Evolutionary conservation across 2,888 invertebrate species (phyloP), one percentile per base, ranked within the genome.

Genomic region (Bombylius major): DNA sequence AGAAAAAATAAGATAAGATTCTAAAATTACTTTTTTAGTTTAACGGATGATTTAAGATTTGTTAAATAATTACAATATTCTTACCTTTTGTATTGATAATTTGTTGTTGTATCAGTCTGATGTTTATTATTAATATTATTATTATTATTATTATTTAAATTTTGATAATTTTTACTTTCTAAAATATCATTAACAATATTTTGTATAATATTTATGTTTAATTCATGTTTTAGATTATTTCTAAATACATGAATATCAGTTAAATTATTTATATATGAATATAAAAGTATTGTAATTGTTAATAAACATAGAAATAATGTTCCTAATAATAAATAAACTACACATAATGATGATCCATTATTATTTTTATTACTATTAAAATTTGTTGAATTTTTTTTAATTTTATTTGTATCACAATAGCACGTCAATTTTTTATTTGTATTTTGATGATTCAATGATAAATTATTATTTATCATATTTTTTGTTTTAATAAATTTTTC

Each of bases 291-390:
- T 14, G 69, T 61, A 14, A 71, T 63, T 34, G 68, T 65, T 53
- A 67, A 68, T 58, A 71, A 56, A 56, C 68, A 66, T 4, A 70
- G 60, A 36, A 70, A 65, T 14, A 69, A 62, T 7, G 68, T 65
- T 11, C 68, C 69, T 58, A 71, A 58, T 56, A 69, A 68, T 14
- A 69, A 63, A 56, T 71, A 71, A 45, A 71, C 65, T 36, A 61
- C 56, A 49, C 54, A 56, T 50, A 65, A 60, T 39, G 62, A 60
- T 39, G 62, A 23, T 23, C 23, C 23, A 23, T 3, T 3, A 23
- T 23, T 23, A 2, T 23, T 23, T 2, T 23, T 23, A 23, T 23
- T 23, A 23, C 3, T 23, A 23, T 23, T 23, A 23, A 23, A 23
- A 23, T 23, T 23, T 23, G 23, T 23, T 2, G 1, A 3, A 23